Conservation (phyloP, 2,797 vertebrate species). For the Mus minutoides region DNA sequence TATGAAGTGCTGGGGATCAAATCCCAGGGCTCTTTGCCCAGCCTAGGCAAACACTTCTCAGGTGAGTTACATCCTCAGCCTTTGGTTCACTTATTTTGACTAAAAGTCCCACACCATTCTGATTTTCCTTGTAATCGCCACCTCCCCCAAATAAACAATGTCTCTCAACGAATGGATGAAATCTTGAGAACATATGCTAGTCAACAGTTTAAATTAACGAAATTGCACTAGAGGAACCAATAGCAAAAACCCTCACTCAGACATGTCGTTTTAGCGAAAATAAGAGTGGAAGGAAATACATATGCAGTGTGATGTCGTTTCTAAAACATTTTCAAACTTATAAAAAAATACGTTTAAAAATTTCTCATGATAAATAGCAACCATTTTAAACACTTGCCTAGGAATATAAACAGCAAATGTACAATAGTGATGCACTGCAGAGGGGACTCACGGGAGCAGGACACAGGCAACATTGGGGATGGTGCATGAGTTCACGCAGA, state of each 20-base stretch:
- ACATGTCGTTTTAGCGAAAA: neutral
- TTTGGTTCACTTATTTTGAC: neutral
- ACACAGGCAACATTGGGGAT: fast-evolving
- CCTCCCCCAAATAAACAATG: neutral
- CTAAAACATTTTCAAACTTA: slow-evolving; percentile 38
- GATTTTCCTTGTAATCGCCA: neutral
- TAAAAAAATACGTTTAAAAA: neutral
- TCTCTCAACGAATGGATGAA: neutral
- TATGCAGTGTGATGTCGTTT: neutral
- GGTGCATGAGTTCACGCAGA: neutral
- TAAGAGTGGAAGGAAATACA: neutral
- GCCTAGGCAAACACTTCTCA: neutral
- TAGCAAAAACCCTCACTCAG: neutral
- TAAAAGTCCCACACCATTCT: neutral
- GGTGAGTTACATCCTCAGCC: neutral
- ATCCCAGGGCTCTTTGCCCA: neutral
- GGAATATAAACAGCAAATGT: neutral
- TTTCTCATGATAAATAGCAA: neutral
- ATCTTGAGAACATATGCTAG: neutral
- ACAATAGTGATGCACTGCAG: neutral
- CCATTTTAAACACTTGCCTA: neutral
- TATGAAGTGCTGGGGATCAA: neutral
- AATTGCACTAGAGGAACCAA: neutral
- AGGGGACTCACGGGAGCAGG: fast-evolving
- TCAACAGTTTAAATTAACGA: neutral